Evolutionary conservation across 2,888 invertebrate species (phyloP).

Genomic region (Sesia bembeciformis): DNA sequence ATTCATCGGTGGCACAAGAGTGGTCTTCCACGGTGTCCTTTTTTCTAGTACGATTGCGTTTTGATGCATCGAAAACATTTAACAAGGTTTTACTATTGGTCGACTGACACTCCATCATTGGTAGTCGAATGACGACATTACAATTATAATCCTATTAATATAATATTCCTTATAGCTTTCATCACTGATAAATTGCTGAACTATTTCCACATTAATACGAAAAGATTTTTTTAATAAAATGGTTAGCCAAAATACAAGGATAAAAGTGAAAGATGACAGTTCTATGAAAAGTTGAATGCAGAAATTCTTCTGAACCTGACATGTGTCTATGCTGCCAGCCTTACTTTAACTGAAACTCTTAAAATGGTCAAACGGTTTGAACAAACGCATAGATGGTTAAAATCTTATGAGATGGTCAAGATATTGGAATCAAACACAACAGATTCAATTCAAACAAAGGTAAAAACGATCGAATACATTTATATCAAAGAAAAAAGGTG

Average conservation of each 20-base stretch:
- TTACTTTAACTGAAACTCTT: not conserved
- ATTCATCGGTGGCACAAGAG: constrained; percentile 47
- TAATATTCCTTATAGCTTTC: constrained; percentile 1
- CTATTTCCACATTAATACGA: not conserved
- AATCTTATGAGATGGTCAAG: too few relatives aligned
- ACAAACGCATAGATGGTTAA: too few relatives aligned
- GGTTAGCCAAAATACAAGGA: constrained; percentile 40
- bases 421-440: too few relatives aligned
- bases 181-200: not conserved
- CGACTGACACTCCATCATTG: constrained; percentile 56
- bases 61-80: constrained; percentile 57
- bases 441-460: too few relatives aligned
- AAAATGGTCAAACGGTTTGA: too few relatives aligned
- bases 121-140: constrained; percentile 18
- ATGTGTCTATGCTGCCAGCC: not conserved
- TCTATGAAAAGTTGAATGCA: constrained; percentile 39
- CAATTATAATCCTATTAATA: constrained; percentile 16
- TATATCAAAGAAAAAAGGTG: too few relatives aligned
- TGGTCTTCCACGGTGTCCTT: constrained; percentile 40
- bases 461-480: too few relatives aligned
- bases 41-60: constrained; percentile 38
- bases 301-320: constrained; percentile 21
- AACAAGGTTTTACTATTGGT: constrained; percentile 61
- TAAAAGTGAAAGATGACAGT: constrained; percentile 30
- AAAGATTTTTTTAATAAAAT: constrained; percentile 25